These are phyloP conservation scores for Tineola bisselliella DNA, from an alignment of 2,888 invertebrate genomes.

Conservation along the genomic window DNA sequence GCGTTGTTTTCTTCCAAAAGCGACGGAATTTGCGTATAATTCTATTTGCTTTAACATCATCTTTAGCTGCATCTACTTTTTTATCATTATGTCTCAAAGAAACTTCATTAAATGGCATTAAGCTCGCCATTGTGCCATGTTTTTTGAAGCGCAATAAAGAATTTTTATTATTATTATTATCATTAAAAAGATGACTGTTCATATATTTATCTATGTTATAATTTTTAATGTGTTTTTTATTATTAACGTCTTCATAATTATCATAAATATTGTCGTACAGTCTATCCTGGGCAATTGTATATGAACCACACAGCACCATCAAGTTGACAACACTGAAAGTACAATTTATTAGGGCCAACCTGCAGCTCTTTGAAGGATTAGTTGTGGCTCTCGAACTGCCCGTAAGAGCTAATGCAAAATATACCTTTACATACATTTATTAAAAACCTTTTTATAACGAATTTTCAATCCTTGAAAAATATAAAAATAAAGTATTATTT, in stretches of 20 bases:
- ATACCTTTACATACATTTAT: too few species aligned
- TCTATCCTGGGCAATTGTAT: slow-evolving; percentile 47
- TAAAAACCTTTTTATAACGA: too few species aligned
- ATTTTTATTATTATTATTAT: not conserved
- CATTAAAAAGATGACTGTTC: not conserved
- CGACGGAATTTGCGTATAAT: not conserved
- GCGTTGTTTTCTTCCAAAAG: not conserved
- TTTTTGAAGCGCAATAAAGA: too few species aligned
- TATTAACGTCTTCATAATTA: not conserved
- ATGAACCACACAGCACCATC: slow-evolving; percentile 39
- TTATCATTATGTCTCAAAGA: not conserved
- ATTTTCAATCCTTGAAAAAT: too few species aligned
- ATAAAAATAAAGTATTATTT: too few species aligned
- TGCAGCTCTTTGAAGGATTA: too few species aligned
- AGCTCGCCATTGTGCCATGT: too few species aligned
- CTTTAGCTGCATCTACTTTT: not conserved
- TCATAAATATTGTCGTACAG: not conserved
- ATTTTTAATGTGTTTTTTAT: not conserved
- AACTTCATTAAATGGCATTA: too few species aligned
- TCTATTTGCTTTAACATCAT: not conserved
- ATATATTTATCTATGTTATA: not conserved
- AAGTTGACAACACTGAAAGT: slow-evolving; percentile 51
- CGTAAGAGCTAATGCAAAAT: too few species aligned
- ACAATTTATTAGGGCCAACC: too few species aligned
- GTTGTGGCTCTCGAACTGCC: too few species aligned